phyloP scores from a whole-genome alignment of 2,113 vertebrate species.

The Gambusia affinis region DNA sequence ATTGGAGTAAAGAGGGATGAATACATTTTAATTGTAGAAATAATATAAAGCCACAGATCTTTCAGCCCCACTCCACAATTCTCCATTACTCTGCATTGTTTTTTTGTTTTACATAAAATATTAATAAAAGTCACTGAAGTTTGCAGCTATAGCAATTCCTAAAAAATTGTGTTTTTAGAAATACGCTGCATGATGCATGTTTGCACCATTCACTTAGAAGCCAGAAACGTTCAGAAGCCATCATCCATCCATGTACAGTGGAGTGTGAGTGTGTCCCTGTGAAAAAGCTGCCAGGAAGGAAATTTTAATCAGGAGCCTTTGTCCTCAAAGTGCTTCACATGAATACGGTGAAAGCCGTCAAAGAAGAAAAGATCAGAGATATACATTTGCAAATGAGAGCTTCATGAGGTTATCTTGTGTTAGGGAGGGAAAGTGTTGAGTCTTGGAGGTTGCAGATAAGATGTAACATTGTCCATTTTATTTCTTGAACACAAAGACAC shows the following conservation, averaged over 20 bases:
- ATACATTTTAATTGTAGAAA: no score
- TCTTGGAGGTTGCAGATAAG: slow-evolving; percentile 49
- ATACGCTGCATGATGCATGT: not conserved
- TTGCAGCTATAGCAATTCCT: not conserved
- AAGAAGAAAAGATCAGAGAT: slow-evolving; percentile 40
- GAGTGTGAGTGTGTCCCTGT: slow-evolving; percentile 1
- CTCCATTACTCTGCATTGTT: not conserved
- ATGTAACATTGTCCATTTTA: slow-evolving; percentile 33
- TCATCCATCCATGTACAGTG: slow-evolving; percentile 12
- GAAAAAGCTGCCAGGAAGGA: slow-evolving; percentile 4
- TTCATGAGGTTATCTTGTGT: slow-evolving; percentile 50
- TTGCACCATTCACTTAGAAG: not conserved
- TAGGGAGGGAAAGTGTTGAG: slow-evolving; percentile 58
- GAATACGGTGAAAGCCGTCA: slow-evolving; percentile 4
- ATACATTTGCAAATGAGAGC: slow-evolving; percentile 49
- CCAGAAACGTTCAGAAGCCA: not conserved
- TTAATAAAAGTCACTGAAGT: not conserved
- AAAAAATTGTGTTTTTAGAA: not conserved
- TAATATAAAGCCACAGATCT: no score
- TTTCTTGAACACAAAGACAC: not conserved
- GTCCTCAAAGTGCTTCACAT: slow-evolving; percentile 17
- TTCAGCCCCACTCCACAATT: not conserved
- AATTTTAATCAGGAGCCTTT: slow-evolving; percentile 31
- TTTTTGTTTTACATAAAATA: not conserved
- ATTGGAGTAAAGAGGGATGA: no score